Evolutionary conservation across 2,888 invertebrate genomes (phyloP).

Genomic region (Mimumesa dahlbomi): DNA sequence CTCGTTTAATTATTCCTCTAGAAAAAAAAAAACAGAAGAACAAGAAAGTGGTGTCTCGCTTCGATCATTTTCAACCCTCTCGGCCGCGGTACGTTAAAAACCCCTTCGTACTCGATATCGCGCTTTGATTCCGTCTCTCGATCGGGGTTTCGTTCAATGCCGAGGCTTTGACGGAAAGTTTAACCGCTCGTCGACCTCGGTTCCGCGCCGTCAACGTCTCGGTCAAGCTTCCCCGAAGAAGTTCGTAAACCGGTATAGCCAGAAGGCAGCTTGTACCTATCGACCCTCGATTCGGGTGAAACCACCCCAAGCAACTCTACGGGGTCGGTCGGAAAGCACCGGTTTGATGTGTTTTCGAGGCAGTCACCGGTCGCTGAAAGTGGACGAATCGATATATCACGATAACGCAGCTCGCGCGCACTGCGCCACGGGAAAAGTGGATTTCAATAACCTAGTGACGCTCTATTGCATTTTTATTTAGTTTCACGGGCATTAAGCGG

Average conservation of each 20-base stretch:
- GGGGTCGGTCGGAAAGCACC: slow-evolving; percentile 1
- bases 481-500: slow-evolving; percentile 71
- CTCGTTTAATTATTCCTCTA: slow-evolving; percentile 5
- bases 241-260: slow-evolving; percentile 44
- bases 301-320: no score
- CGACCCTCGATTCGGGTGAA: no score
- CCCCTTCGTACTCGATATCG: slow-evolving; percentile 57
- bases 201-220: slow-evolving; percentile 47
- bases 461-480: slow-evolving; percentile 73
- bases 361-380: slow-evolving; percentile 51
- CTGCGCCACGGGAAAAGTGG: slow-evolving; percentile 65
- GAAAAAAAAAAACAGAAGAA: no score
- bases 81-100: slow-evolving; percentile 60
- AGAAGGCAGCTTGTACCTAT: slow-evolving; percentile 20
- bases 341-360: slow-evolving; percentile 52
- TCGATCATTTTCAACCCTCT: slow-evolving; percentile 41
- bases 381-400: slow-evolving; percentile 65
- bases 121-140: slow-evolving; percentile 65
- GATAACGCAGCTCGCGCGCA: slow-evolving; percentile 53
- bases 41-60: slow-evolving; percentile 16
- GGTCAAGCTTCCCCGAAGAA: slow-evolving; percentile 56
- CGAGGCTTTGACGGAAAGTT: slow-evolving; percentile 59
- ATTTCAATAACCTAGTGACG: slow-evolving; percentile 73
- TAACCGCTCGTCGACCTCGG: slow-evolving; percentile 48
- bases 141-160: slow-evolving; percentile 45